These are phyloP conservation scores for Diadophis punctatus DNA, from an alignment of 2,113 vertebrate genomes.

Conservation along the genomic window DNA sequence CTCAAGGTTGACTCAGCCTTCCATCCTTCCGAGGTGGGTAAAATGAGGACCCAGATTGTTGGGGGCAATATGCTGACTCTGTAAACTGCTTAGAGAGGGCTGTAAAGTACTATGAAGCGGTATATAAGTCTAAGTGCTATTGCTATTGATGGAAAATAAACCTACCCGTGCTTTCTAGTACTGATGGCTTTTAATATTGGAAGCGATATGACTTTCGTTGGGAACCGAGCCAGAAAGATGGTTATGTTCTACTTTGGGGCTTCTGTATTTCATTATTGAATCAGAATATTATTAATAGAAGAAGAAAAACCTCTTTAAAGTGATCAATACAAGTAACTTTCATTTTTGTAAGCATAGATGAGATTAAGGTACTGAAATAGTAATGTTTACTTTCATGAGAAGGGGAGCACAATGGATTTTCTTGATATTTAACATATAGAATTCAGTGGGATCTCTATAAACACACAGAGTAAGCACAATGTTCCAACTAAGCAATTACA, in stretches of 20 bases:
- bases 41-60: too few species aligned
- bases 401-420: neutral
- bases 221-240: neutral
- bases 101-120: too few species aligned
- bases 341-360: neutral
- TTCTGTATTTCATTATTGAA: neutral
- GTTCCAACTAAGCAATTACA: neutral
- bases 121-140: too few species aligned
- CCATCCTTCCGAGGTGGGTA: too few species aligned
- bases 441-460: neutral
- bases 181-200: neutral
- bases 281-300: neutral
- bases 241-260: neutral
- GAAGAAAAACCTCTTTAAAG: neutral
- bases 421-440: conserved; percentile 9
- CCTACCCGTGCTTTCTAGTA: neutral
- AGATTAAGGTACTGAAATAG: neutral
- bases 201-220: neutral
- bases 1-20: too few species aligned
- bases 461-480: neutral
- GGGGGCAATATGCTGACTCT: too few species aligned
- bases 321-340: neutral
- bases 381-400: neutral
- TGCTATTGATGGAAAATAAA: neutral
- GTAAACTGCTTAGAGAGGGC: too few species aligned